phyloP scores from a whole-genome alignment of 2,797 vertebrate species.

The Mallotus villosus region DNA sequence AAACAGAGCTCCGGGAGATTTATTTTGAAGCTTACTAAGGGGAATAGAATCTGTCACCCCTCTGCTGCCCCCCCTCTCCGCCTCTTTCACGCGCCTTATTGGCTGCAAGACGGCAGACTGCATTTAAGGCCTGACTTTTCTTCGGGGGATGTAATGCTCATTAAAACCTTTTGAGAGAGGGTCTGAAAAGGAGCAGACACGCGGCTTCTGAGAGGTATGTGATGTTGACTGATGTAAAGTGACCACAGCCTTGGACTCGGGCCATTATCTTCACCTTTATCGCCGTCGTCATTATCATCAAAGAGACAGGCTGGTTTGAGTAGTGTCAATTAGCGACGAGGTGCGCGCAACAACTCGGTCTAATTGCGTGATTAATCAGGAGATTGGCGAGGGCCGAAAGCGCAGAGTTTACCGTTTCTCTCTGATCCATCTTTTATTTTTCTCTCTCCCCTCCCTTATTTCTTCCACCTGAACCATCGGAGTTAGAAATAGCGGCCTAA shows the following conservation, averaged over 20 bases:
- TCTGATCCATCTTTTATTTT: neutral
- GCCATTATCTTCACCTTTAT: slow-evolving; percentile 18
- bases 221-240: slow-evolving; percentile 23
- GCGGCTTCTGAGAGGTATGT: slow-evolving; percentile 9
- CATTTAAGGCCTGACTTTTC: slow-evolving; percentile 41
- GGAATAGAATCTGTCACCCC: slow-evolving; percentile 46
- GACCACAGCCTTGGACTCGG: slow-evolving; percentile 4
- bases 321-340: slow-evolving; percentile 12
- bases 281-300: slow-evolving; percentile 5
- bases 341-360: slow-evolving; percentile 5
- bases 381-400: neutral
- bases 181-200: slow-evolving; percentile 15
- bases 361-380: neutral
- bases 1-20: slow-evolving; percentile 62
- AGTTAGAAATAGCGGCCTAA: no score
- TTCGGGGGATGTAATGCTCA: slow-evolving; percentile 45
- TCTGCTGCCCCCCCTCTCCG: slow-evolving; percentile 9
- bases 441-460: no score
- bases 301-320: slow-evolving; percentile 15
- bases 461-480: no score
- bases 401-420: neutral
- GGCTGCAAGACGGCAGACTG: slow-evolving; percentile 35
- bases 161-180: slow-evolving; percentile 39
- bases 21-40: slow-evolving; percentile 55
- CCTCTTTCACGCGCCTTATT: slow-evolving; percentile 22